Evolutionary conservation across 1,140 invertebrate genomes (phyloP), one percentile per base, ranked within the genome.

Genomic region (Drosophila carrolli): DNA sequence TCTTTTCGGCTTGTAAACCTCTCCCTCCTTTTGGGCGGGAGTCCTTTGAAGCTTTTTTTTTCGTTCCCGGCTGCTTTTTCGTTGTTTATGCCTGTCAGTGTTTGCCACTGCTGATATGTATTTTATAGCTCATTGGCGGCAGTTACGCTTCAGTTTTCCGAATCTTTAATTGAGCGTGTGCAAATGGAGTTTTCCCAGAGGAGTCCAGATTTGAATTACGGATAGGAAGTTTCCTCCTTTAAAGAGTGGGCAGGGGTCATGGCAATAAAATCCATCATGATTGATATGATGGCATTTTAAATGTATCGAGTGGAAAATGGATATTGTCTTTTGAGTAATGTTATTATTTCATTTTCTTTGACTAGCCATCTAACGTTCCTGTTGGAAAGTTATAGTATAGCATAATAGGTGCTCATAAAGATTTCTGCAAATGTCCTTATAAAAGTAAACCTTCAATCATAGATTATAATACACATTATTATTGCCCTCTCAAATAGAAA

Each of bases 101-200:
- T 59, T 59, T 47, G 63, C 50, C 38, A 44, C 51, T 40, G 48
- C 61, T 75, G 72, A 51, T 75, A 44, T 75, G 56, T 68, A 77
- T 67, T 76, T 76, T 77, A 77, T 60, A 70, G 51, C 63, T 70
- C 56, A 77, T 77, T 77, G 74, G 56, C 74, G 51, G 75, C 55
- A 50, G 51, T 70, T 68, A 61, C 47, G 43, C 43, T 61, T 50
- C 56, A 70, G 51, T 77, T 61, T 65, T 37, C 44, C 27, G 38
- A 57, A 46, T 50, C 51, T 58, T 75, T 75, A 56, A 75, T 75
- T 56, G 71, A 71, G 44, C 50, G 67, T 70, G 65, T 71, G 50
- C 51, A 70, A 70, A 67, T 67, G 63, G 63, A 66, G 63, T 66
- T 50, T 67, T 63, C 43, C 37, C 13, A 27, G 19, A 23, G 9